Evolutionary conservation across 2,888 invertebrate species (phyloP), one percentile per base, ranked within the genome.

Genomic region (Miltochrista miniata): DNA sequence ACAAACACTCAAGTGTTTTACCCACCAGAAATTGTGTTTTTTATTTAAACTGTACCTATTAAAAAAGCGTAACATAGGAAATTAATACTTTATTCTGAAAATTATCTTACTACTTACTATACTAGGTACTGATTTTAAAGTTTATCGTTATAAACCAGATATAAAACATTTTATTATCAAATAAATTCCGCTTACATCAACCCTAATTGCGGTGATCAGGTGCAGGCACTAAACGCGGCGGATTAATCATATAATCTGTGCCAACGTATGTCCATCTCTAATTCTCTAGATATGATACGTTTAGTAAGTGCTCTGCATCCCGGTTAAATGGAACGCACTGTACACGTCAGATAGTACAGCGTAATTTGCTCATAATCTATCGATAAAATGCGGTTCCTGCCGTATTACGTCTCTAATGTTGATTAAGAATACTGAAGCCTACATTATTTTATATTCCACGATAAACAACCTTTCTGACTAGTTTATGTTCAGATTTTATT

Each of bases 361-460:
- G 72, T 68, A 72, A 78, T 79, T 71, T 60, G 64, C 68, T 76
- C 76, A 76, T 77, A 76, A 72, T 71, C 58, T 60, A 70, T 66
- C 72, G 54, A 59, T 62, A 57, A 61, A 63, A 46, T 50, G 58
- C 56, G 51, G 55, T 72, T 72, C 64, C 66, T 64, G 40, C 45
- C 37, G n/a, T 38, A 36, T 12, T 41, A 45, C 18, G 18, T 18
- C 14, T 38, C 7, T 56, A 54, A 53, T 56, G 41, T 45, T 38
- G 44, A 14, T 39, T 41, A 42, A 45, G 53, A 51, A 58, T 55
- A 18, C 37, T 14, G 46, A 47, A 38, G 48, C 42, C 9, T 30
- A 11, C 8, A 13, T 24, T 24, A 10, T 18, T 15, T 10, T 7
- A 35, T 40, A 34, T 24, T 40, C 30, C 5, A 24, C 5, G 18